Evolutionary conservation across 2,888 invertebrate genomes (phyloP), one percentile per base, ranked within the genome.

Genomic region (Harpalus rufipes): DNA sequence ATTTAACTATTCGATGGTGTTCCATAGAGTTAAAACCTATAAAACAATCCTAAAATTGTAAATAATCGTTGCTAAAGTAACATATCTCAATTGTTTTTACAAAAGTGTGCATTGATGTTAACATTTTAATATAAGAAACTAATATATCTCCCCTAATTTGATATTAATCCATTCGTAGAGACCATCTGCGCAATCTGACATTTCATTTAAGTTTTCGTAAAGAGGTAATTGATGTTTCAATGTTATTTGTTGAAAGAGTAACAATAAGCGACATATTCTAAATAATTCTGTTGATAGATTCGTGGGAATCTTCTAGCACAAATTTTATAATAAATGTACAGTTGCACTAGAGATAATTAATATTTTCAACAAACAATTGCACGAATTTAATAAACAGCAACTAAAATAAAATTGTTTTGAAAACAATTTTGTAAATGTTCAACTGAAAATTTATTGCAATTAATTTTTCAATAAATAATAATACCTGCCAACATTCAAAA

Each of bases 211-310:
- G 68, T 68, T 68, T 32, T 68, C 25, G 63, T 63, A n/a, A 21
- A 8, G 25, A 51, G 10, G 44, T 51, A 51, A 51, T 51, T 51
- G 44, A 51, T 51, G 44, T 51, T 51, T 51, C 12, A 12, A 32
- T 32, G 32, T 12, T 12, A 51, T 51, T 51, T 51, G 44, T 51
- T 51, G 2, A 2, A 4, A 5, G 44, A 51, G 12, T 51, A 12
- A 10, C 7, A 51, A 68, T 14, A 68, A 68, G 68, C 68, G 68
- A 68, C 7, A 39, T n/a, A 68, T 68, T 68, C 68, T 68, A 68
- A 68, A 68, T 32, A 7, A 39, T 5, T 39, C 1, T 12, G 41
- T 14, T 12, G 32, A 6, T 25, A 65, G 68, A 68, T 39, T 68
- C 68, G 5, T 14, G 16, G 5, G 14, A 41, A 39, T 41, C 7